phyloP scores from a whole-genome alignment of 2,888 invertebrate species.

The Epinotia nisella region DNA sequence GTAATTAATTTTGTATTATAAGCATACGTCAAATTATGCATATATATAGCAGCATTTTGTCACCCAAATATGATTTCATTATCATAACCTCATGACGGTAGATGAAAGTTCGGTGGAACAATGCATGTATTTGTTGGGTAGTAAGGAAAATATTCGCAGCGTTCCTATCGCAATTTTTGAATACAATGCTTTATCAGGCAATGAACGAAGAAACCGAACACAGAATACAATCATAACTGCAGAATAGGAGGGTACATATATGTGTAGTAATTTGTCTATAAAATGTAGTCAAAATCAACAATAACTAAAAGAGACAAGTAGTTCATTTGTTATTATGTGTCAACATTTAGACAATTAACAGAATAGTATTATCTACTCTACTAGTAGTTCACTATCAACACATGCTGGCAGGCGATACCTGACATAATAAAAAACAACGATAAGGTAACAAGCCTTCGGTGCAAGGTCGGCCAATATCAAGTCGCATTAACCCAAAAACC shows the following conservation, averaged over 20 bases:
- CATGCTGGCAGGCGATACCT: not conserved
- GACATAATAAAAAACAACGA: conserved; percentile 52
- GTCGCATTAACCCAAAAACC: conserved; percentile 63
- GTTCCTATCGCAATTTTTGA: not conserved
- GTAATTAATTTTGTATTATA: conserved; percentile 32
- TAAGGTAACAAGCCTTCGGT: conserved; percentile 56
- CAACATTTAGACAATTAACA: too few species aligned
- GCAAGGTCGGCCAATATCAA: conserved; percentile 58
- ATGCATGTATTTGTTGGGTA: not conserved
- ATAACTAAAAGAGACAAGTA: too few species aligned
- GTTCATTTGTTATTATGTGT: too few species aligned
- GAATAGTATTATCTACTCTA: not conserved
- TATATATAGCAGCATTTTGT: not conserved
- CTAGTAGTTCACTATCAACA: not conserved
- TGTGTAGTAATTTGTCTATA: not conserved
- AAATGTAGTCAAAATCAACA: too few species aligned
- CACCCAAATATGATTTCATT: not conserved
- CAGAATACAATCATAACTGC: not conserved
- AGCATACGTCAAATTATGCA: conserved; percentile 24
- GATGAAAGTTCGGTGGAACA: not conserved
- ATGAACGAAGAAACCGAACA: not conserved
- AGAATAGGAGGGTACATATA: not conserved
- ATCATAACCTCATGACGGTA: not conserved
- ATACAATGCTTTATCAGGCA: not conserved
- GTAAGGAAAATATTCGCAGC: not conserved